Evolutionary conservation across 2,888 invertebrate species (phyloP).

Genomic region (Ashinkailepas kermadecensis): DNA sequence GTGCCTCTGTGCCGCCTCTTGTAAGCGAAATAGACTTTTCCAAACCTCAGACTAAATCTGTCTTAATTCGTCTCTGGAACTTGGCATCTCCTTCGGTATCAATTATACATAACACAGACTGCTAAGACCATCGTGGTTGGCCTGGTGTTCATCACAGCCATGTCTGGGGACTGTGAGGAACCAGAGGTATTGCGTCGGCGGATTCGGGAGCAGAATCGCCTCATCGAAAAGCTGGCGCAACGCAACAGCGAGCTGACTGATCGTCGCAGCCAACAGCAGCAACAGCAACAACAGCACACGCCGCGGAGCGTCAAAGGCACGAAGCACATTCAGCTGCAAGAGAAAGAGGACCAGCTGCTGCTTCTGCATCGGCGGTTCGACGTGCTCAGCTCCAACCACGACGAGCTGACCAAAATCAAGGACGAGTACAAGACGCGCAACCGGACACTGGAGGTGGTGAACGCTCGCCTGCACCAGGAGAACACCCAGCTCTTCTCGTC

Average conservation of each 20-base stretch:
- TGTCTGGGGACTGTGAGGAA: slow-evolving; percentile 2
- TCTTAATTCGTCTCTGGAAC: no score
- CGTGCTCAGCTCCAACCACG: slow-evolving; percentile 3
- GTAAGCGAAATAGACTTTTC: no score
- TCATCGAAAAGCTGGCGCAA: not conserved
- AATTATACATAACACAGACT: no score
- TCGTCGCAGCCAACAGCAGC: not conserved
- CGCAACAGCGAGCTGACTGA: not conserved
- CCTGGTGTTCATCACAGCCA: not conserved
- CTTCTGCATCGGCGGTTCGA: not conserved
- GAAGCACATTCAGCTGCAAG: slow-evolving; percentile 6
- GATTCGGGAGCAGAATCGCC: not conserved
- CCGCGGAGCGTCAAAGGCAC: not conserved
- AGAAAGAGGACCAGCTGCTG: not conserved
- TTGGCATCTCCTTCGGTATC: no score
- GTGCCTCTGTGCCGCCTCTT: no score
- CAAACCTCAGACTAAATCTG: no score
- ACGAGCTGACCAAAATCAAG: slow-evolving; percentile 19
- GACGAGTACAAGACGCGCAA: slow-evolving; percentile 17
- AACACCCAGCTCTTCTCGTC: not conserved
- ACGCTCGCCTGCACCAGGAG: not conserved
- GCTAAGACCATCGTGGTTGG: no score
- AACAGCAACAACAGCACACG: not conserved
- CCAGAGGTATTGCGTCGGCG: not conserved
- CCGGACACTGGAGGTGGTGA: not conserved